Conservation (phyloP, 2,797 vertebrate species). For the Amazonetta brasiliensis region DNA sequence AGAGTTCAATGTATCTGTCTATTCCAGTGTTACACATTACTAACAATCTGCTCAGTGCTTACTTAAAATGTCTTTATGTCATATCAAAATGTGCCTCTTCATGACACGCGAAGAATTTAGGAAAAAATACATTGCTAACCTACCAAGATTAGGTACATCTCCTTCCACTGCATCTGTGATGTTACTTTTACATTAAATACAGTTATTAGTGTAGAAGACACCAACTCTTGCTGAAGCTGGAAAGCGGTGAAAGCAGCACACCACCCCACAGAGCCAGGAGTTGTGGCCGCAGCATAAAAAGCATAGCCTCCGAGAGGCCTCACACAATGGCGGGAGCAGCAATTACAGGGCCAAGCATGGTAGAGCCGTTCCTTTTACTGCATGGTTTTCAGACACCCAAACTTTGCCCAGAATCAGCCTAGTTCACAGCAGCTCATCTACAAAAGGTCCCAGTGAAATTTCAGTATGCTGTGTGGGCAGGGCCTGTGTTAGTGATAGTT, state of each 20-base stretch:
- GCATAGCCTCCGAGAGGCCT: rapidly evolving
- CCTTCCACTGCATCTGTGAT: neutral
- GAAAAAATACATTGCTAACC: rapidly evolving
- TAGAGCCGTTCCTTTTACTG: neutral
- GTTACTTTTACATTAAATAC: neutral
- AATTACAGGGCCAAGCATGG: neutral
- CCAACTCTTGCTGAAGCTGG: neutral
- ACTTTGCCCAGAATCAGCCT: neutral
- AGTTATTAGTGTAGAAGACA: neutral
- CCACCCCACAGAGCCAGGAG: neutral
- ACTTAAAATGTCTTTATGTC: neutral
- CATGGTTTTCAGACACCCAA: neutral
- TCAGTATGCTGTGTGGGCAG: rapidly evolving
- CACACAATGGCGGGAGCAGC: rapidly evolving
- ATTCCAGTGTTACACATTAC: neutral
- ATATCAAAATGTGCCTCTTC: neutral
- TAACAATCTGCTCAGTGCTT: neutral
- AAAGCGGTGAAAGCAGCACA: neutral
- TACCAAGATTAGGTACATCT: neutral
- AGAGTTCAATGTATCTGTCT: neutral
- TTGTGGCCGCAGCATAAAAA: too few species aligned
- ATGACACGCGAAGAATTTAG: neutral
- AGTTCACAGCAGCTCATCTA: neutral
- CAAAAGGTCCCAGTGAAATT: neutral
- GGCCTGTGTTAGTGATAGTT: neutral